Evolutionary conservation across 2,113 vertebrate genomes (phyloP), one percentile per base, ranked within the genome.

Genomic region (Sinocyclocheilus grahami): DNA sequence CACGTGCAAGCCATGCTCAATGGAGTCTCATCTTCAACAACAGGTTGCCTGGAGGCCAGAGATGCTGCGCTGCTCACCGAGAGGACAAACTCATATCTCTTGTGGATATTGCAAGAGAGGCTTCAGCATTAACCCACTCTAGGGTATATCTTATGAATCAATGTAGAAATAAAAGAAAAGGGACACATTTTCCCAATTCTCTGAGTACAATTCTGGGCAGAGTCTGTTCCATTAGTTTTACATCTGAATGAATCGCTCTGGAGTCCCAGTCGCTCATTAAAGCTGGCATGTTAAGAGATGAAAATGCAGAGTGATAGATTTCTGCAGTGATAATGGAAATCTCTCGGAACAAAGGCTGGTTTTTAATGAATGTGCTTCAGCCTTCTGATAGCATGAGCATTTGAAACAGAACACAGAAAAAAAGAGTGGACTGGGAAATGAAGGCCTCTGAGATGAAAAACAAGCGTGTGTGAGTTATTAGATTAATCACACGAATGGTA

Each of bases 331-430:
- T 90, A 92, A 90, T 89, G 79, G 53, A 65, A 84, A 90, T 89
- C 88, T 72, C 83, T 79, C 75, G 75, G 72, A 90, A 89, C 86
- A 92, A 76, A 90, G 87, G 87, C 67, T 60, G 83, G 27, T 63
- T 69, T 67, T 85, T 88, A 89, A 89, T 87, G 86, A 90, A 88
- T 69, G 75, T 76, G 77, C 84, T 30, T 76, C 33, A 42, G 42
- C 33, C 84, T 48, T 90, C 86, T 87, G 78, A 90, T 90, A 85
- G 71, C 89, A 51, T 60, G 86, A 30, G 82, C 51, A 39, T 90
- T 83, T 39, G 85, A 83, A 83, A 78, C 37, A 58, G 53, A 82
- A 67, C 82, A 86, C 42, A 85, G 39, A 88, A 71, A 82, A 33
- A 60, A 46, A 3, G 37, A 39, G n/a, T 75, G 13, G 46, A 85